Percentiles rank a stretch among this genome's conserved stretches.
Evolutionary conservation across 2,113 vertebrate species (phyloP).

Genomic region (Peromyscus leucopus): DNA sequence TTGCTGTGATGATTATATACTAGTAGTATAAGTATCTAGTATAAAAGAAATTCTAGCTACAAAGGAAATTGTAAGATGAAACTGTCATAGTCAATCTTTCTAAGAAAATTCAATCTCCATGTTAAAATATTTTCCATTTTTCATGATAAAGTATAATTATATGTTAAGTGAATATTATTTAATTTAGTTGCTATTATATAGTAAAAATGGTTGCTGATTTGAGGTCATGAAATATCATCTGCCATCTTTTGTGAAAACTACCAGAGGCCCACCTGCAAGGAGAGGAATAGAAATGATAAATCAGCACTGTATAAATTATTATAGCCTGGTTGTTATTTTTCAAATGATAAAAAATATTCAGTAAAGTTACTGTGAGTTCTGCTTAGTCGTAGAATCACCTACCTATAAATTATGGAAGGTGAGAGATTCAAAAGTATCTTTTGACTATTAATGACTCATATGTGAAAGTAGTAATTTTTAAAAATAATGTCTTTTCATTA

Average conservation of each 20-base stretch:
- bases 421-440: background rate
- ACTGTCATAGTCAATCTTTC: constrained; percentile 28
- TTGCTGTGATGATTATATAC: background rate
- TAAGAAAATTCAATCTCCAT: constrained; percentile 58
- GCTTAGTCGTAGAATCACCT: background rate
- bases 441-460: background rate
- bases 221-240: background rate
- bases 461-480: background rate
- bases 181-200: constrained; percentile 44
- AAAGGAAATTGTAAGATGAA: background rate
- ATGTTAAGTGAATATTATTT: constrained; percentile 54
- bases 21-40: background rate
- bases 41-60: background rate
- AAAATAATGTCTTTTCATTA: background rate
- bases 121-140: constrained; percentile 38
- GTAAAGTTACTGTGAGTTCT: background rate
- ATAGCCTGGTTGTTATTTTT: background rate
- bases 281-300: background rate
- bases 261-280: background rate
- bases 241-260: background rate
- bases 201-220: constrained; percentile 28
- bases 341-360: constrained; percentile 37
- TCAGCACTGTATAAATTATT: background rate
- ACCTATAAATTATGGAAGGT: background rate
- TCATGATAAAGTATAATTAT: constrained; percentile 44